Evolutionary conservation across 2,797 vertebrate species (phyloP), one percentile per base, ranked within the genome.

Genomic region (Pseudopleuronectes americanus): DNA sequence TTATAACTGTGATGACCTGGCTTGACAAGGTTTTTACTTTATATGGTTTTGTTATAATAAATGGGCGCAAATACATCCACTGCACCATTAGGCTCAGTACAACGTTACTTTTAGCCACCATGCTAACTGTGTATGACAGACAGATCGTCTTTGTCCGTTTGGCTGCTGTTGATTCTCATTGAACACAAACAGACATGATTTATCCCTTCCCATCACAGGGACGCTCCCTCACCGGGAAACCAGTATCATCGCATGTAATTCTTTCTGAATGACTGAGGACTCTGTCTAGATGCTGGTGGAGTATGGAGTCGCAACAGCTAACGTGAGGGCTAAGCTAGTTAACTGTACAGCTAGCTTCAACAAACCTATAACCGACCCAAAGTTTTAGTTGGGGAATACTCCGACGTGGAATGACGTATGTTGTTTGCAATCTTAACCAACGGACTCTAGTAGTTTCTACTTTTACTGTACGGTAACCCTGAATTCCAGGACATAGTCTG

Each of bases 401-500:
- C 0, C 36, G 19, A 49, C 0, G 38, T 0, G 0, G 6, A 16
- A 12, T 54, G 19, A 7, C 0, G 0, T 1, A 5, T 9, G 0
- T 13, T n/a, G 2, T 6, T 16, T 9, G 4, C 21, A 8, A 17
- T 2, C 1, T n/a, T 33, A 68, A 0, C 2, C 3, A 10, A 23
- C 14, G 21, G 1, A 14, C 0, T n/a, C 3, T 12, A 36, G 1
- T 1, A 1, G 0, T 22, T 12, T 49, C 0, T 41, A 4, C 0
- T 26, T 9, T 31, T n/a, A 23, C 21, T 33, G 21, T 43, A 2
- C 14, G 2, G 16, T 17, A 4, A 8, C 4, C 10, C 31, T 38
- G 17, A 8, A 1, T 2, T 84, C 71, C 82, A 81, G 66, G 58
- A 71, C 1, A 67, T 87, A 89, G 85, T 41, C 87, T 0, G 57